phyloP scores from a whole-genome alignment of 2,797 vertebrate genomes.

The Antrozous pallidus region DNA sequence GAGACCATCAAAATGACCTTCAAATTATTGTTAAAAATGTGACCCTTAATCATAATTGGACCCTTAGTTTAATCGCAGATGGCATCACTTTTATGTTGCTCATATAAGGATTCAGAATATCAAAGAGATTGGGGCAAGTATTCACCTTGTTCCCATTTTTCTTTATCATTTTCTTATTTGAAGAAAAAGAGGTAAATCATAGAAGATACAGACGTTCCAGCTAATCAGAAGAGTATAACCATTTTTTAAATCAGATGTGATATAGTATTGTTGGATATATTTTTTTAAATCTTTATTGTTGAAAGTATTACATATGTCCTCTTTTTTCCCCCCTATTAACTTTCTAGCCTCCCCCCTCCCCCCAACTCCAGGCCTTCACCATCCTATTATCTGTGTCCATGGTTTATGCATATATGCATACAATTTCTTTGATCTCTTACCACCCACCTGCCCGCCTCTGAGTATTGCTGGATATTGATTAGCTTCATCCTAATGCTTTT shows the following conservation, averaged over 20 bases:
- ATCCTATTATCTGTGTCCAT: too few relatives aligned
- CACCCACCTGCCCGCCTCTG: too few relatives aligned
- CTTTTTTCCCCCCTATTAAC: too few relatives aligned
- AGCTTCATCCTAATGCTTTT: background rate
- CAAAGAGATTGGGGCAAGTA: background rate
- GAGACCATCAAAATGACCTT: slow-evolving; percentile 4
- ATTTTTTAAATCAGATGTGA: background rate
- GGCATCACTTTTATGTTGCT: background rate
- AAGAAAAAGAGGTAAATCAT: background rate
- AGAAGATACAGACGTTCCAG: background rate
- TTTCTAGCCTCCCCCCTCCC: too few relatives aligned
- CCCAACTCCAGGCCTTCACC: too few relatives aligned
- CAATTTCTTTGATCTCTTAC: too few relatives aligned
- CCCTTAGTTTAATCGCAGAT: background rate
- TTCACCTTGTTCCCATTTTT: slow-evolving; percentile 10
- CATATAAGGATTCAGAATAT: background rate
- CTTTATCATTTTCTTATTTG: background rate
- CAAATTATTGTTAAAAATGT: background rate
- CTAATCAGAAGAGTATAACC: background rate
- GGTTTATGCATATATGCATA: too few relatives aligned
- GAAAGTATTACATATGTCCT: too few relatives aligned
- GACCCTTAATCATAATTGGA: background rate
- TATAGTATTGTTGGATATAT: background rate
- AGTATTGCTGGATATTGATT: background rate
- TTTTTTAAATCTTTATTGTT: too few relatives aligned